phyloP scores from a whole-genome alignment of 2,113 vertebrate genomes.

The Pseudonaja textilis region DNA sequence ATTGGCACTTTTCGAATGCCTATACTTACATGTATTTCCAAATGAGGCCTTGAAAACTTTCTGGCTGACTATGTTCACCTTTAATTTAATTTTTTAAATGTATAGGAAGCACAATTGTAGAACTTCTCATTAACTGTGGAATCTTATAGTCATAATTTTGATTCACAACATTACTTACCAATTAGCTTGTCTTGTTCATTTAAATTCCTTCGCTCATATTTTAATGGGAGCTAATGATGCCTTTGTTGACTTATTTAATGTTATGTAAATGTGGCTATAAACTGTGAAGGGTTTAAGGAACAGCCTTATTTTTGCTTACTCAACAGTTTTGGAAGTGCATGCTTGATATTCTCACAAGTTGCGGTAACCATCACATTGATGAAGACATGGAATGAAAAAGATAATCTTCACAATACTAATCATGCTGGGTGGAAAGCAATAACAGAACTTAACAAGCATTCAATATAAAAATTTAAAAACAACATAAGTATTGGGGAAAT shows the following conservation, averaged over 20 bases:
- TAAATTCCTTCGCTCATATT: constrained; percentile 95
- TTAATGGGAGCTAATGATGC: constrained; percentile 99
- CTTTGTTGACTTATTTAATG: constrained; percentile 86
- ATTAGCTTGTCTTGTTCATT: constrained; percentile 95
- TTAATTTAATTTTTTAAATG: constrained; percentile 84
- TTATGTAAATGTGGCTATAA: constrained; percentile 84
- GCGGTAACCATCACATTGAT: constrained; percentile 62
- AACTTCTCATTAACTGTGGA: constrained; percentile 91
- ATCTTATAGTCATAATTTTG: constrained; percentile 92
- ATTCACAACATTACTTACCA: constrained; percentile 99
- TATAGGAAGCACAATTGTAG: constrained; percentile 89
- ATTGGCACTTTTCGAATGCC: not conserved
- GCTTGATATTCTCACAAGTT: constrained; percentile 65
- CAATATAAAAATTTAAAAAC: not conserved
- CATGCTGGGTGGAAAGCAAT: constrained; percentile 60
- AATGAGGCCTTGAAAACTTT: constrained; percentile 51
- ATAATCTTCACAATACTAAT: constrained; percentile 55
- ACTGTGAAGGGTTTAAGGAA: constrained; percentile 80
- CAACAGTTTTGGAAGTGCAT: constrained; percentile 66
- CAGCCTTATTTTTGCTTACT: constrained; percentile 75
- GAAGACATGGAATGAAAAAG: constrained; percentile 57
- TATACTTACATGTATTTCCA: not conserved
- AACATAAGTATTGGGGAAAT: not conserved
- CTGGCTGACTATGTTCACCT: constrained; percentile 67
- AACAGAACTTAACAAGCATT: constrained; percentile 50